These are phyloP conservation scores for Perdita meconis DNA, from an alignment of 2,888 invertebrate genomes.

Conservation along the genomic window DNA sequence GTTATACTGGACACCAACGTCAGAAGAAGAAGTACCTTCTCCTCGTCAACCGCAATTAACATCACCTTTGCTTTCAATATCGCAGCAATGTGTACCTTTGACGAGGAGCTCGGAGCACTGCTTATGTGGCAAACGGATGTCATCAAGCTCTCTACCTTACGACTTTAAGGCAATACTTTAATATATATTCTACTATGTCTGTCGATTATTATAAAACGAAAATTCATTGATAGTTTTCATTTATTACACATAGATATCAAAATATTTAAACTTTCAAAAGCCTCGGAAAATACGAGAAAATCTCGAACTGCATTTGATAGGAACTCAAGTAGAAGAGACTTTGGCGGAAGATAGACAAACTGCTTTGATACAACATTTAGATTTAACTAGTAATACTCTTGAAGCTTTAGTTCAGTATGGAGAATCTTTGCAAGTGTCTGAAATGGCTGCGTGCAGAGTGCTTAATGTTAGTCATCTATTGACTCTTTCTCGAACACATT, in stretches of 20 bases:
- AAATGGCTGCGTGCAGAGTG: conserved; percentile 64
- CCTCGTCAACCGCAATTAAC: conserved; percentile 50
- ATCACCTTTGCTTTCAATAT: conserved; percentile 42
- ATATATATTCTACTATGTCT: not conserved
- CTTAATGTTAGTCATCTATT: conserved; percentile 65
- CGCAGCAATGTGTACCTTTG: conserved; percentile 3
- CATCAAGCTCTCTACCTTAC: conserved; percentile 29
- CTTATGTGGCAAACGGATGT: conserved; percentile 47
- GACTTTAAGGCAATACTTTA: conserved; percentile 37
- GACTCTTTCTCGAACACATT: conserved; percentile 33
- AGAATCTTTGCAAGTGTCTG: conserved; percentile 66
- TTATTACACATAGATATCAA: conserved; percentile 28
- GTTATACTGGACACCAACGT: conserved; percentile 50
- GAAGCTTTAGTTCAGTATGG: conserved; percentile 68
- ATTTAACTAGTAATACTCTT: conserved; percentile 60
- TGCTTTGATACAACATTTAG: conserved; percentile 64
- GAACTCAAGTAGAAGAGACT: conserved; percentile 69
- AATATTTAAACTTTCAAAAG: conserved; percentile 14
- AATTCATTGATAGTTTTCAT: too few species aligned
- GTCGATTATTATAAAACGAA: too few species aligned
- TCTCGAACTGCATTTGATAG: conserved; percentile 64
- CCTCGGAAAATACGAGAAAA: conserved; percentile 41
- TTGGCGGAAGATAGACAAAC: conserved; percentile 66
- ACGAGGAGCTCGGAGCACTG: conserved; percentile 22
- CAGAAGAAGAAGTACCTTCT: conserved; percentile 64